Percentiles rank a stretch among this genome's conserved stretches.
These are phyloP conservation scores for Oscheius sp. DNA, from an alignment of 1,140 invertebrate genomes.

Conservation along the genomic window DNA sequence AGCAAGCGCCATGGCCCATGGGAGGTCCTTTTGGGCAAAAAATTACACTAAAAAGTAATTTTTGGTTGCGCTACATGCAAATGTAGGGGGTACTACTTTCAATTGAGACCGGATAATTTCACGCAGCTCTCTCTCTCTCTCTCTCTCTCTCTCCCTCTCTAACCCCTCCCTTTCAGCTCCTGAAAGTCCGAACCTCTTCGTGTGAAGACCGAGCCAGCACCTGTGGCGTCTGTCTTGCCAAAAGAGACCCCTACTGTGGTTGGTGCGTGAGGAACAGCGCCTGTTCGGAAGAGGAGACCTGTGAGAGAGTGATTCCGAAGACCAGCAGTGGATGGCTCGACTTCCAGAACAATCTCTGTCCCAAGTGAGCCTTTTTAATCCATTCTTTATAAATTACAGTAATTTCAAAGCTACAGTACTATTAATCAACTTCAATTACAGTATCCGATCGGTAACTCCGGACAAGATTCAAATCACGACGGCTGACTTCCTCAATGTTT, in stretches of 20 bases:
- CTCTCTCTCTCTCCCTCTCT: conserved; percentile 15
- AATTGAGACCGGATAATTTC: too few species aligned
- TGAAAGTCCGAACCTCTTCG: conserved; percentile 49
- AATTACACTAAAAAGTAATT: too few species aligned
- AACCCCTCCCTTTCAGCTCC: conserved; percentile 33
- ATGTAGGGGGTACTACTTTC: conserved; percentile 43
- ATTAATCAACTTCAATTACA: conserved; percentile 39
- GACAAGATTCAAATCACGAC: conserved; percentile 57
- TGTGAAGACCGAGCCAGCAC: conserved; percentile 40
- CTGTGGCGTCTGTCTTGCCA: conserved; percentile 49
- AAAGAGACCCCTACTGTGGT: conserved; percentile 57
- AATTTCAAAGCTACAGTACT: not conserved
- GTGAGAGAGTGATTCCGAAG: conserved; percentile 35
- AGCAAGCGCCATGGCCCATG: too few species aligned
- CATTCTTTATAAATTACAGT: not conserved
- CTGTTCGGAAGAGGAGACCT: conserved; percentile 36
- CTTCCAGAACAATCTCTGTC: conserved; percentile 56
- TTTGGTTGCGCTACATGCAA: conserved; percentile 45
- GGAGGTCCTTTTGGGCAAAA: too few species aligned
- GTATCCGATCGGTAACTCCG: conserved; percentile 53
- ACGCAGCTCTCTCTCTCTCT: too few species aligned
- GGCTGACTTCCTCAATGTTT: conserved; percentile 47
- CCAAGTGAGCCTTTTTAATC: conserved; percentile 40
- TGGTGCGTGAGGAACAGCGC: conserved; percentile 48
- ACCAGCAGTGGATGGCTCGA: conserved; percentile 51